These are phyloP conservation scores for Seira musarum DNA, from an alignment of 2,888 invertebrate genomes.

Conservation along the genomic window DNA sequence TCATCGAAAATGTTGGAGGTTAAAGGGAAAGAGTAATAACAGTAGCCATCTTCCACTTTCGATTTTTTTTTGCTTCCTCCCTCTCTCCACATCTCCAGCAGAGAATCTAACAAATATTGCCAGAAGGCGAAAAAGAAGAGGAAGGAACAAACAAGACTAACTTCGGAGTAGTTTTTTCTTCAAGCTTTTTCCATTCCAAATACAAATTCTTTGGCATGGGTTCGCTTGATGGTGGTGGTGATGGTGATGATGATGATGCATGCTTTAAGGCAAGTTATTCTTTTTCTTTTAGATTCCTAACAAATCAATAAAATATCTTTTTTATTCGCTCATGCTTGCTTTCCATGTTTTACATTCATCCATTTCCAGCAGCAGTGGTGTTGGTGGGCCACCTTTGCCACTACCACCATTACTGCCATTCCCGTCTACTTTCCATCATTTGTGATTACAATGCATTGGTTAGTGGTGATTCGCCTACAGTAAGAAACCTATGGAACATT, in stretches of 20 bases:
- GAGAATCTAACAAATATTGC: constrained; percentile 8
- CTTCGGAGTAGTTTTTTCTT: neutral
- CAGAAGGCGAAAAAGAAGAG: constrained; percentile 11
- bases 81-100: neutral
- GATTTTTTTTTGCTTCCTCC: neutral
- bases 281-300: constrained; percentile 27
- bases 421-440: constrained; percentile 12
- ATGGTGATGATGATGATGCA: constrained; percentile 28
- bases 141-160: constrained; percentile 5
- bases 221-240: neutral
- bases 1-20: neutral
- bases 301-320: constrained; percentile 52
- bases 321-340: constrained; percentile 13
- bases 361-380: constrained; percentile 11
- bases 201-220: neutral
- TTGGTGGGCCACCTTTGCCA: neutral
- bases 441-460: constrained; percentile 19
- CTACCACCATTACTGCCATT: neutral
- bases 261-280: constrained; percentile 18
- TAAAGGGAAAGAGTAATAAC: neutral
- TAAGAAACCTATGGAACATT: neutral
- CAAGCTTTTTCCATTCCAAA: neutral
- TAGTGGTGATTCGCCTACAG: neutral
- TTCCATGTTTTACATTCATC: constrained; percentile 5
- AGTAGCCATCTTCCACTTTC: constrained; percentile 8